These are phyloP conservation scores for Centruroides sculpturatus DNA, from an alignment of 1,140 invertebrate genomes.

Conservation along the genomic window DNA sequence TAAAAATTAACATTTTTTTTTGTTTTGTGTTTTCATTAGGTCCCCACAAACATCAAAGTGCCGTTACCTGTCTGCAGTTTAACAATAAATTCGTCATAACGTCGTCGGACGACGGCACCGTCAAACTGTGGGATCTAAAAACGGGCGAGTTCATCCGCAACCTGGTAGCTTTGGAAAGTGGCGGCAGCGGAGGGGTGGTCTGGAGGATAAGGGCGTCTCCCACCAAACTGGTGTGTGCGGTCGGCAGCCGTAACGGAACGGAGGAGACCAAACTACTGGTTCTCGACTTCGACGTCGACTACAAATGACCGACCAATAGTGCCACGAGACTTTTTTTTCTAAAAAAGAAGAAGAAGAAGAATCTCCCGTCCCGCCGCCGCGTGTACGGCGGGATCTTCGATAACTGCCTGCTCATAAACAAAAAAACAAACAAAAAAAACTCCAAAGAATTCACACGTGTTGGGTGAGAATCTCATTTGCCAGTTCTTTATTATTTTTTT, in stretches of 20 bases:
- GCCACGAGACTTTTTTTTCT: no score
- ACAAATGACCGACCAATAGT: no score
- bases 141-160: conserved; percentile 93
- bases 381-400: no score
- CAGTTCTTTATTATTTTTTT: no score
- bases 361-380: no score
- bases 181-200: conserved; percentile 95
- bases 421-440: no score
- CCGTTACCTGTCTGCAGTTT: conserved; percentile 95
- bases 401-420: no score
- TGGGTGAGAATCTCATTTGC: no score
- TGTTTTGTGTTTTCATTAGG: conserved; percentile 35
- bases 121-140: conserved; percentile 96
- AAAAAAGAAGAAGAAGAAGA: no score
- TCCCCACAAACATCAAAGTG: conserved; percentile 90
- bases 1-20: no score
- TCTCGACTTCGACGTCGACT: conserved; percentile 18
- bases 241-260: conserved; percentile 93
- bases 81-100: conserved; percentile 97
- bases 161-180: conserved; percentile 78
- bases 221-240: conserved; percentile 94
- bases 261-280: conserved; percentile 98
- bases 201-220: conserved; percentile 93
- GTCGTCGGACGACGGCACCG: conserved; percentile 97
- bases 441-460: no score